A percentile compares a stretch with the other conserved stretches of the same genome.
Conservation (phyloP, 2,113 vertebrate species). For the Burhinus bistriatus region DNA sequence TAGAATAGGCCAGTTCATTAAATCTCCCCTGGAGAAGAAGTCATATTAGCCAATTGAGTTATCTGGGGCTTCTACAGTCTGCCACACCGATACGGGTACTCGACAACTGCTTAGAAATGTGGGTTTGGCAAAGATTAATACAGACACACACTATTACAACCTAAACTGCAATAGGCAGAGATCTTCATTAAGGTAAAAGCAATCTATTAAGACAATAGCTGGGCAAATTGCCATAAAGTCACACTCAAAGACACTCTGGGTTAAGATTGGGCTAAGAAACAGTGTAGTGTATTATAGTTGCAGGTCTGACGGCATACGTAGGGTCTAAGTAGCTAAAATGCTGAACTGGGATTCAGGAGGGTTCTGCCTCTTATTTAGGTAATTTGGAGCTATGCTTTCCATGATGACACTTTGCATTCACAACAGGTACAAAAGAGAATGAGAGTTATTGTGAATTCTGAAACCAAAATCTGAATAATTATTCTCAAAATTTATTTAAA, state of each 20-base stretch:
- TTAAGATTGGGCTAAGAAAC: neutral
- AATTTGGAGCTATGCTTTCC: neutral
- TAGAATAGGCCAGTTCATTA: neutral
- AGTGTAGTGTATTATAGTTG: fast-evolving
- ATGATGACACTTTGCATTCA: neutral
- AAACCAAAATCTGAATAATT: neutral
- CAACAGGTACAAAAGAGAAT: neutral
- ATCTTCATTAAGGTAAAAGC: neutral
- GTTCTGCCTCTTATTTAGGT: neutral
- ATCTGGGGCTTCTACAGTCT: neutral
- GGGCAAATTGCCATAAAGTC: neutral
- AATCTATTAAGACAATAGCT: neutral
- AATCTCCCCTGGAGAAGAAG: neutral
- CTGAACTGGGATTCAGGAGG: neutral
- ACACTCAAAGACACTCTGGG: neutral
- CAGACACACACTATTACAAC: neutral
- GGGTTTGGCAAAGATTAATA: neutral
- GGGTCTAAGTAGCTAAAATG: neutral
- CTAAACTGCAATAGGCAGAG: neutral
- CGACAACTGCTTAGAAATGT: neutral
- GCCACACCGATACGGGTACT: neutral
- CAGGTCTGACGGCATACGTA: neutral
- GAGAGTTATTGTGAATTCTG: neutral
- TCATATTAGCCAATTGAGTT: neutral
- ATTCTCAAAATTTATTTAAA: neutral